Base-by-base conservation (phyloP, 2,797 vertebrate species). In the Peromyscus nudipes region DNA sequence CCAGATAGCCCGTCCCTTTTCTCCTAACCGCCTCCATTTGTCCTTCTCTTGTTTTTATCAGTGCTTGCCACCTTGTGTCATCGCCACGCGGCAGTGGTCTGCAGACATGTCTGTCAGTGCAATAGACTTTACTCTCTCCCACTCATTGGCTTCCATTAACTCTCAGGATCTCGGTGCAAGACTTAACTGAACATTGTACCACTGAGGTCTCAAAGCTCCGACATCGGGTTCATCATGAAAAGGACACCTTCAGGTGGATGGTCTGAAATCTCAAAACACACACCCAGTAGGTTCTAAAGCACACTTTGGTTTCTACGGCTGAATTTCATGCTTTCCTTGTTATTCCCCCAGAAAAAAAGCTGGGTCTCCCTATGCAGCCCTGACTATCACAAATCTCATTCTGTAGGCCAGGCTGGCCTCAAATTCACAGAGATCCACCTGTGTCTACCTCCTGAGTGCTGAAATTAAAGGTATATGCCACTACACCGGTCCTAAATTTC, bases 241-340 rank as follows among this genome's bases (percentile, higher is more conserved):
- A 75, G 77, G 21, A 71, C 0, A 75, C 21, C 77, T 69, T 80
- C 40, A 73, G 49, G 60, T 2, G 83, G 14, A n/a, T 80, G 27
- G 76, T n/a, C 71, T 82, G 57, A 75, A 88, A 84, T 60, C 60
- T 93, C 31, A 80, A 8, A 37, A 37, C 31, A 84, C 95, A 21
- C 34, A 65, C 37, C 37, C 43, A 87, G 23, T 25, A 85, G 77
- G 76, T 19, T 83, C 93, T 64, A 95, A 90, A 96, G 43, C 71
- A 10, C 10, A 83, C 17, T 92, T 93, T 49, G 76, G 37, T 90
- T 73, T 67, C 52, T 57, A 88, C 88, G 12, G 75, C 37, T 69
- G 52, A 87, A 94, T 62, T 87, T 55, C 31, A 73, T 80, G 17
- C 43, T 34, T 82, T 60, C 52, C 55, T 60, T 27, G 16, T 40